These are phyloP conservation scores for Merluccius polli DNA, from an alignment of 2,797 vertebrate genomes.

Conservation along the genomic window DNA sequence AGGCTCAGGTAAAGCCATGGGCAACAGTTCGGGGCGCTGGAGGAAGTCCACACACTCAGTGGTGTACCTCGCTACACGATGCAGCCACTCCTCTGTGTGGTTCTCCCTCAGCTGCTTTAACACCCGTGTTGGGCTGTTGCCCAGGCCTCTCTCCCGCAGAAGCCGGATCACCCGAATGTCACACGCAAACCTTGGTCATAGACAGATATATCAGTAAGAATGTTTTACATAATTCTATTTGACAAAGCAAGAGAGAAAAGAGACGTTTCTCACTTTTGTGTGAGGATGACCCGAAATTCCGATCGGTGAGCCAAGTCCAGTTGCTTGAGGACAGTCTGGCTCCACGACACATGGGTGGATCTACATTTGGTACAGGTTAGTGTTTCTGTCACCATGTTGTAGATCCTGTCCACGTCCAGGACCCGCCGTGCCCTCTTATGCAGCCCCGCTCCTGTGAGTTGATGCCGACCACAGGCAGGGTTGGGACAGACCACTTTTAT, in stretches of 20 bases:
- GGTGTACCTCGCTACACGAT: slow-evolving; percentile 8
- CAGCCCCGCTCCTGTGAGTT: too few relatives aligned
- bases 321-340: neutral
- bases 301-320: slow-evolving; percentile 11
- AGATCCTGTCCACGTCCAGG: too few relatives aligned
- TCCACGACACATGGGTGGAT: slow-evolving; percentile 12
- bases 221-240: neutral
- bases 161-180: slow-evolving; percentile 19
- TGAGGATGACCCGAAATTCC: slow-evolving; percentile 3
- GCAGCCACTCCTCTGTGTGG: slow-evolving; percentile 23
- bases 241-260: neutral
- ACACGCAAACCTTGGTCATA: slow-evolving; percentile 30
- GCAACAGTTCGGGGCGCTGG: neutral
- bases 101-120: slow-evolving; percentile 19
- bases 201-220: neutral
- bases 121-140: slow-evolving; percentile 20
- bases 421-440: too few relatives aligned
- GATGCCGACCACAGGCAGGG: too few relatives aligned
- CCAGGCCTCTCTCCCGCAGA: slow-evolving; percentile 18
- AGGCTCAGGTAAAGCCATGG: slow-evolving; percentile 3
- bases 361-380: slow-evolving; percentile 21
- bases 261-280: neutral
- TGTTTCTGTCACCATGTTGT: slow-evolving; percentile 19
- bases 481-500: slow-evolving; percentile 16
- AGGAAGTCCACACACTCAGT: slow-evolving; percentile 13